These are phyloP conservation scores for Crossocerus cetratus DNA, from an alignment of 2,888 invertebrate species.

Conservation along the genomic window DNA sequence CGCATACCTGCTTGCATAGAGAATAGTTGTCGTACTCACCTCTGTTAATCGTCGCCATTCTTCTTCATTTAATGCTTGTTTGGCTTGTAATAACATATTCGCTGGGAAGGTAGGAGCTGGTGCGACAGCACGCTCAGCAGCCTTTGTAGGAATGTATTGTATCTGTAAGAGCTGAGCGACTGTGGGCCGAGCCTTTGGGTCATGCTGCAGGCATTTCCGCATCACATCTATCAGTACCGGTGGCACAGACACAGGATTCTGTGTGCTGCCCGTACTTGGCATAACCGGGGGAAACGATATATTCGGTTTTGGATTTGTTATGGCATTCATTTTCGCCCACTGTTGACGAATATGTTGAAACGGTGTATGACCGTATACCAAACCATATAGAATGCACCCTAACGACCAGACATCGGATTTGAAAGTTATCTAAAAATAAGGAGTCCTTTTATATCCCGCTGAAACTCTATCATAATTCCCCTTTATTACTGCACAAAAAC, in stretches of 20 bases:
- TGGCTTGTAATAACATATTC: conserved; percentile 68
- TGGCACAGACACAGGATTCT: conserved; percentile 78
- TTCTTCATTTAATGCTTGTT: conserved; percentile 63
- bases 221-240: conserved; percentile 82
- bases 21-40: conserved; percentile 51
- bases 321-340: conserved; percentile 87
- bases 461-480: too few relatives aligned
- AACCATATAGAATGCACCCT: conserved; percentile 96
- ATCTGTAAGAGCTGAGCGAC: conserved; percentile 84
- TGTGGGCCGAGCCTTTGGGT: conserved; percentile 85
- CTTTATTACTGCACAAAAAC: too few relatives aligned
- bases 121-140: conserved; percentile 8
- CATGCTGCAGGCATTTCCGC: conserved; percentile 85
- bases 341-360: conserved; percentile 89
- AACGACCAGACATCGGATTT: conserved; percentile 98
- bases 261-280: conserved; percentile 10
- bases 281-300: conserved; percentile 84
- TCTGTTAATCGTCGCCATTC: conserved; percentile 71
- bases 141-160: conserved; percentile 72
- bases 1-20: conserved; percentile 8
- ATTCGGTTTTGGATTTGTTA: conserved; percentile 84
- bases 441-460: too few relatives aligned
- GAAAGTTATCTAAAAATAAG: conserved; percentile 84
- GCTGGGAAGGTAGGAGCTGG: conserved; percentile 56
- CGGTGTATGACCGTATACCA: conserved; percentile 94